Evolutionary conservation across 2,888 invertebrate genomes (phyloP), one percentile per base, ranked within the genome.

Genomic region (Glyphotaelius pellucidus): DNA sequence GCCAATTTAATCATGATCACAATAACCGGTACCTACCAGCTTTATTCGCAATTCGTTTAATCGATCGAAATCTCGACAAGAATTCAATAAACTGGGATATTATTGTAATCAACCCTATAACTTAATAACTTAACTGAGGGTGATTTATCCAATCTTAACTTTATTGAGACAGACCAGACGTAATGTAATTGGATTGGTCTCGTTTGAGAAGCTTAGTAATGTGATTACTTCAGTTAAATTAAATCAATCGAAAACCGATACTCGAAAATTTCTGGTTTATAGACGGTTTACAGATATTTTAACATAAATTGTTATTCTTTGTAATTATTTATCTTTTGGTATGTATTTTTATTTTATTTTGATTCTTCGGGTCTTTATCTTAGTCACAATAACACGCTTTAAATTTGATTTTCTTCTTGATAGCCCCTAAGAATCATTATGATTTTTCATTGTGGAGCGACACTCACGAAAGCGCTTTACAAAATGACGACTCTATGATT

Each of bases 161-260:
- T 83, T 35, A 35, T 35, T 83, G 83, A 83, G 19, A 35, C 35
- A 19, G 35, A 83, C 9, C 32, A 83, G 83, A 83, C 83, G 35
- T 83, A 83, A 19, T 35, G 83, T 32, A 83, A 83, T 83, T 83
- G 83, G 35, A 83, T 83, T 38, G 83, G 35, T 32, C 19, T 83
- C 83, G 35, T 83, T 32, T 19, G 9, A 67, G 25, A 67, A 67
- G 25, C 25, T 67, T 67, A n/a, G 67, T 25, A n/a, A 67, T 67
- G 67, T 67, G 67, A 67, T 67, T 67, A 25, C 67, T 67, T 9
- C 25, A 67, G 25, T n/a, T 67, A 67, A 67, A 67, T 67, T 67
- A 67, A 67, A 67, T 67, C 67, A 67, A 67, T 67, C 67, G 67
- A 67, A 25, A 67, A 9, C 25, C 67, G 25, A 67, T 67, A 25